Percentiles rank a stretch among this genome's conserved stretches.
Conservation (phyloP, 2,113 vertebrate species). For the Pontoporia blainvillei region DNA sequence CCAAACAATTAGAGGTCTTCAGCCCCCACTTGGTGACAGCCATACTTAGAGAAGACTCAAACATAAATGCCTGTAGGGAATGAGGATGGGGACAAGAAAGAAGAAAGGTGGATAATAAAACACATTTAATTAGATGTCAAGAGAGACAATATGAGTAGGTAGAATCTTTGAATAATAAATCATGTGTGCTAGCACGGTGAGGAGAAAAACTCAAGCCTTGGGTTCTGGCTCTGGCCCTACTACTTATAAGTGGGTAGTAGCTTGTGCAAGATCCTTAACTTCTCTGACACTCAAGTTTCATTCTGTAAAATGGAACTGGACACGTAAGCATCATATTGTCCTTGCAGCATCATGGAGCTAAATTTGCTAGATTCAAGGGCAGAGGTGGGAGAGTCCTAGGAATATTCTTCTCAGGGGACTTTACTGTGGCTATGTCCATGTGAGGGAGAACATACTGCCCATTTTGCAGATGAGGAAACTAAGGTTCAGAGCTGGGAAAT, state of each 20-base stretch:
- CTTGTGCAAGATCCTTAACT: not conserved
- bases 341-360: not conserved
- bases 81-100: not conserved
- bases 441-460: not conserved
- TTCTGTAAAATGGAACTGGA: not conserved
- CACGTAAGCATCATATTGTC: not conserved
- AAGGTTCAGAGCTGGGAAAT: not conserved
- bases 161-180: not conserved
- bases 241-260: not conserved
- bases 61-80: slow-evolving; percentile 93
- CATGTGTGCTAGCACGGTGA: not conserved
- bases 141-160: not conserved
- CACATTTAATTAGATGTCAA: not conserved
- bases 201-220: not conserved
- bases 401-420: not conserved
- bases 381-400: not conserved
- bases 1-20: slow-evolving; percentile 87
- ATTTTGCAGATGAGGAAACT: not conserved
- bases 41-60: slow-evolving; percentile 94
- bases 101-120: not conserved
- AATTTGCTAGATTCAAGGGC: not conserved
- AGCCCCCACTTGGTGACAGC: slow-evolving; percentile 95
- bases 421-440: not conserved
- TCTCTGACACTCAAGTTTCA: not conserved
- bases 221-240: not conserved